These are phyloP conservation scores for Muricea muricata DNA, from an alignment of 92 coral and sea anemone genomes.

Conservation along the genomic window DNA sequence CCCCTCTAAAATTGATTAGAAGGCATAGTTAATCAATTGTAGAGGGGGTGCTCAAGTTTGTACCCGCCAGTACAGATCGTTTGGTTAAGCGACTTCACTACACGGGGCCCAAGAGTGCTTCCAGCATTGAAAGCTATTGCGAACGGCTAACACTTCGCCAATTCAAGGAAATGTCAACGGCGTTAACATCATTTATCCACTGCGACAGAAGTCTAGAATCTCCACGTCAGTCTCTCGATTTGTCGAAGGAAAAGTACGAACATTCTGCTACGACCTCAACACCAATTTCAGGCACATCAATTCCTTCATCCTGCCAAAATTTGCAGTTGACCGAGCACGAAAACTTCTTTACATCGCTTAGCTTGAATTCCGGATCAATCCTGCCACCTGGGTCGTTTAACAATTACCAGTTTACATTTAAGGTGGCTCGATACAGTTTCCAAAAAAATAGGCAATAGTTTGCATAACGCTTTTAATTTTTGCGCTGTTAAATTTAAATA, in stretches of 20 bases:
- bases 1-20: too few species aligned
- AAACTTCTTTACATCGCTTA: conserved; percentile 5
- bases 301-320: not conserved
- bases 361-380: not conserved
- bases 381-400: too few species aligned
- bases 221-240: not conserved
- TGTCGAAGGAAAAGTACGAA: not conserved
- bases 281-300: not conserved
- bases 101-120: conserved; percentile 64
- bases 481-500: too few species aligned
- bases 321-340: not conserved
- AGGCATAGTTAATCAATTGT: too few species aligned
- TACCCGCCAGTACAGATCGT: too few species aligned
- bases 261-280: too few species aligned
- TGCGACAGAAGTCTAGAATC: not conserved
- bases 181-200: not conserved
- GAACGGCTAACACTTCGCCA: conserved; percentile 57
- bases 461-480: too few species aligned
- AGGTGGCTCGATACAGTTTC: too few species aligned
- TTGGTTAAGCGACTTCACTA: too few species aligned
- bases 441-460: too few species aligned
- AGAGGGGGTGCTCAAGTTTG: too few species aligned
- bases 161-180: conserved; percentile 58
- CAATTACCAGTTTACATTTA: too few species aligned
- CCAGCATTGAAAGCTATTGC: conserved; percentile 67